Evolutionary conservation across 1,140 invertebrate species (phyloP).

Genomic region (Drosophila fuyamai): DNA sequence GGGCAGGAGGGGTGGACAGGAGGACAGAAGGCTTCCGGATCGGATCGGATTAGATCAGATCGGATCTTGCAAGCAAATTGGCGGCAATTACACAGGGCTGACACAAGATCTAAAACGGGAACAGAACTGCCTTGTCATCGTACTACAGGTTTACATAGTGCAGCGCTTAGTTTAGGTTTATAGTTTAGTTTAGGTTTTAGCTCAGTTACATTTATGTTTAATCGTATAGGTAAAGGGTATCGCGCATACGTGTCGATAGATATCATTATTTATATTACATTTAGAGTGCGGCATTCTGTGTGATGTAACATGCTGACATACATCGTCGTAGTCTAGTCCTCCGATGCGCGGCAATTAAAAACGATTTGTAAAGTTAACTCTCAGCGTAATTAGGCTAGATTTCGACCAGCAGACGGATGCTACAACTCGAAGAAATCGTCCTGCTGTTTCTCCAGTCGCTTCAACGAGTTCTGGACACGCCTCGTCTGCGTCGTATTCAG

Average conservation of each 20-base stretch:
- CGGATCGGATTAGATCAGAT: conserved; percentile 9
- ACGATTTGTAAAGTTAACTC: conserved; percentile 61
- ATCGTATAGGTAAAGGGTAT: conserved; percentile 54
- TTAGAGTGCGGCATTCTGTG: conserved; percentile 38
- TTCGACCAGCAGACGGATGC: conserved; percentile 83
- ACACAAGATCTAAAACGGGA: conserved; percentile 43
- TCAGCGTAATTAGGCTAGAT: conserved; percentile 57
- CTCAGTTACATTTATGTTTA: conserved; percentile 47
- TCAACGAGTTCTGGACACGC: conserved; percentile 91
- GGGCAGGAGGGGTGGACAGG: conserved; percentile 14
- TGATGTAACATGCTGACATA: conserved; percentile 11
- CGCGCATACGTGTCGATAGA: conserved; percentile 29
- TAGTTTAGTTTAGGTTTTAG: conserved; percentile 37
- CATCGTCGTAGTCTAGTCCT: background rate
- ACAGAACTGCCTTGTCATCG: conserved; percentile 60
- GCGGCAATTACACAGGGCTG: conserved; percentile 61
- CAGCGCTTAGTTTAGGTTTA: conserved; percentile 60
- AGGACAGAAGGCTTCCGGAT: conserved; percentile 8
- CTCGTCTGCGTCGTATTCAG: conserved; percentile 91
- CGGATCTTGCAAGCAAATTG: conserved; percentile 64
- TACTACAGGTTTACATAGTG: conserved; percentile 75
- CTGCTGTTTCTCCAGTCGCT: conserved; percentile 92
- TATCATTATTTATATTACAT: conserved; percentile 57
- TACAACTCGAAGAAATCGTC: conserved; percentile 96
- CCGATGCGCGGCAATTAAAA: conserved; percentile 62